These are phyloP conservation scores for Matsumurasca onukii DNA, from an alignment of 1,140 invertebrate species.

Conservation along the genomic window DNA sequence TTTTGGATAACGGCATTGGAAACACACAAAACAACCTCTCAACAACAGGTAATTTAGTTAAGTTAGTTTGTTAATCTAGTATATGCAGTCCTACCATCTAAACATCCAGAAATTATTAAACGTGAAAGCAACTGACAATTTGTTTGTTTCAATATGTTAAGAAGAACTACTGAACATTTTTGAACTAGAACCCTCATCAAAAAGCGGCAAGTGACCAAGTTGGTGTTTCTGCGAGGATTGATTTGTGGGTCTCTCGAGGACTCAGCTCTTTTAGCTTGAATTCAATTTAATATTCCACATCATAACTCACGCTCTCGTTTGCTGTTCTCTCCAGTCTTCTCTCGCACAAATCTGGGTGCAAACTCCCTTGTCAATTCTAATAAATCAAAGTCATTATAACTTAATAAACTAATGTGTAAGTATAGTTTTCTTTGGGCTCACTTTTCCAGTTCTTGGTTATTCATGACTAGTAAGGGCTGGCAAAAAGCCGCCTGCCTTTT, in stretches of 20 bases:
- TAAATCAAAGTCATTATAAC: too few relatives aligned
- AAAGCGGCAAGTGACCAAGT: neutral
- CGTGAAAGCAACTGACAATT: neutral
- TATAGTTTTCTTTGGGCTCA: too few relatives aligned
- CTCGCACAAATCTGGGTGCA: too few relatives aligned
- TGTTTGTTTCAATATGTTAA: neutral
- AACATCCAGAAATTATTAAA: neutral
- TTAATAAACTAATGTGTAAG: too few relatives aligned
- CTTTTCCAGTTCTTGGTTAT: too few relatives aligned
- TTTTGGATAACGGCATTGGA: constrained; percentile 17
- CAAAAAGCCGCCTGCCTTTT: too few relatives aligned
- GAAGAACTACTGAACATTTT: neutral
- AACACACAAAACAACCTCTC: neutral
- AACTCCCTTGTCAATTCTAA: too few relatives aligned
- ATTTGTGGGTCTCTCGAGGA: constrained; percentile 32
- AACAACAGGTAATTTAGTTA: neutral
- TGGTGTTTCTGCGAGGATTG: constrained; percentile 31
- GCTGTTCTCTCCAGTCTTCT: too few relatives aligned
- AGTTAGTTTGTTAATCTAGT: neutral
- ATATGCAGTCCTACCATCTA: neutral
- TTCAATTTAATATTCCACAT: too few relatives aligned
- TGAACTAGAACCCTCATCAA: neutral
- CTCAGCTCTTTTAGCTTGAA: too few relatives aligned
- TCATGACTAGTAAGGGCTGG: too few relatives aligned
- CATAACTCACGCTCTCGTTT: too few relatives aligned